Evolutionary conservation across 2,888 invertebrate genomes (phyloP).

Genomic region (Stomorhina lunata): DNA sequence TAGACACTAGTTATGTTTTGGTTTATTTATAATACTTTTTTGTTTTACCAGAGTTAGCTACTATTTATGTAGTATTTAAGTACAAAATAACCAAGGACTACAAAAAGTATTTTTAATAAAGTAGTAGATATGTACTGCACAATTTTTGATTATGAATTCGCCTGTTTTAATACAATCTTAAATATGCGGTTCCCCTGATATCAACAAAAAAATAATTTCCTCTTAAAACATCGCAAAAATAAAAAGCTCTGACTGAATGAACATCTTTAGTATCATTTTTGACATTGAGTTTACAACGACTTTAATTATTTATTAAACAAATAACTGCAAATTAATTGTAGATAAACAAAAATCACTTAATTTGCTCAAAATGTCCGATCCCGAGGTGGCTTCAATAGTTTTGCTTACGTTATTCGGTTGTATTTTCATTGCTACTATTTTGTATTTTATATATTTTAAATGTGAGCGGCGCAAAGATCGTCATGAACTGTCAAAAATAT

Average conservation of each 20-base stretch:
- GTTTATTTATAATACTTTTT: too few species aligned
- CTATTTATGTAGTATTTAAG: too few species aligned
- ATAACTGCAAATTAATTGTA: not conserved
- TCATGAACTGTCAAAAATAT: not conserved
- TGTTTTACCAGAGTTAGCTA: too few species aligned
- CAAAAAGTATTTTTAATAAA: too few species aligned
- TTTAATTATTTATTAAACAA: not conserved
- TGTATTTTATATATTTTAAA: not conserved
- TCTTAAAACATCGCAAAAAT: not conserved
- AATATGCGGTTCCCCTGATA: too few species aligned
- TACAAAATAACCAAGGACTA: too few species aligned
- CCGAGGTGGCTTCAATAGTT: not conserved
- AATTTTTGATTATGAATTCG: too few species aligned
- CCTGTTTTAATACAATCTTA: too few species aligned
- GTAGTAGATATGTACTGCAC: too few species aligned
- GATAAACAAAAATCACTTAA: not conserved
- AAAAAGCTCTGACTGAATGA: not conserved
- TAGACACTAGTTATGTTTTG: too few species aligned
- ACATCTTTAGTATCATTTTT: not conserved
- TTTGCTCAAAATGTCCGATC: not conserved
- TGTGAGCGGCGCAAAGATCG: not conserved
- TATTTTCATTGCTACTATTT: not conserved
- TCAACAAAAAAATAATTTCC: not conserved
- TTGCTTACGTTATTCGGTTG: not conserved
- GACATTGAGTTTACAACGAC: not conserved